Percentiles rank a stretch among this genome's conserved stretches.
Conservation (phyloP, 2,797 vertebrate genomes). For the Podarcis siculus region DNA sequence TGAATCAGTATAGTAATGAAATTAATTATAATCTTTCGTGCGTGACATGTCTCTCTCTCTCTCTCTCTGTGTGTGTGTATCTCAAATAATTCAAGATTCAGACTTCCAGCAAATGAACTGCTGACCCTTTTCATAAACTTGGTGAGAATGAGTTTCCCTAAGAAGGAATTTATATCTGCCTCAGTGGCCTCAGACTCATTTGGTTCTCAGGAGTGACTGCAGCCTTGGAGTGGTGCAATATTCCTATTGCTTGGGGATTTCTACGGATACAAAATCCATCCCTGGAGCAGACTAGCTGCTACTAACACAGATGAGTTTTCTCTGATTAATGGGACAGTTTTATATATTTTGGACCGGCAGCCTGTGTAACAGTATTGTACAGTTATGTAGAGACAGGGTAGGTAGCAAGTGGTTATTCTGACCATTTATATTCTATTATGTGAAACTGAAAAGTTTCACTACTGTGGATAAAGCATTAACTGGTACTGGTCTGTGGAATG, state of each 20-base stretch:
- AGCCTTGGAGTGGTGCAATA: not conserved
- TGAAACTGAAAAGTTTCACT: not conserved
- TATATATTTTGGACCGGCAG: not conserved
- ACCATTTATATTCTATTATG: not conserved
- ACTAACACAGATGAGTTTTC: not conserved
- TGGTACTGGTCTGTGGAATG: not conserved
- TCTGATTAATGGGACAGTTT: not conserved
- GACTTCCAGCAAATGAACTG: not conserved
- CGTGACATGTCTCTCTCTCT: no score
- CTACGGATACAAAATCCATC: not conserved
- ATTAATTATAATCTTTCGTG: no score
- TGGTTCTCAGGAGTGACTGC: not conserved
- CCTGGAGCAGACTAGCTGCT: not conserved
- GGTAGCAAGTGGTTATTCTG: not conserved
- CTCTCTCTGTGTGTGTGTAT: no score
- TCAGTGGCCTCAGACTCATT: not conserved
- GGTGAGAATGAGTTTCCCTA: not conserved
- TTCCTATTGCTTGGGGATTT: not conserved
- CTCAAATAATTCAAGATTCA: not conserved
- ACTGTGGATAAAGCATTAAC: not conserved
- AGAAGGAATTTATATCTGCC: not conserved
- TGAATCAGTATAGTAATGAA: no score
- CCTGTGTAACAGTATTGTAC: not conserved
- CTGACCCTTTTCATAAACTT: not conserved
- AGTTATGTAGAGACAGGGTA: not conserved